Base-by-base conservation (phyloP, 2,888 invertebrate species). In the Pantelozetes paolii region DNA sequence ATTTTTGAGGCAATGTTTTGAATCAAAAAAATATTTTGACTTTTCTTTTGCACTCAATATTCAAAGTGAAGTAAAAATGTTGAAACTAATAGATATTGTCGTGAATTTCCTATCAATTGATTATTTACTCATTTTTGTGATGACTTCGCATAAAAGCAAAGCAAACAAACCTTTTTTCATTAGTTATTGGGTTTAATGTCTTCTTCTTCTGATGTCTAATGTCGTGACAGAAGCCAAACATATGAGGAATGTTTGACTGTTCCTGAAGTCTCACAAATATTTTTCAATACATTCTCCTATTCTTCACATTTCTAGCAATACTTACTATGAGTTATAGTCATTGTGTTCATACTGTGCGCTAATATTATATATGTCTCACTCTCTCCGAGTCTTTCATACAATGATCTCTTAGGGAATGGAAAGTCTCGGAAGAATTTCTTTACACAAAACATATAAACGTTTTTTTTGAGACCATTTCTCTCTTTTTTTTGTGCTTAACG, bases 331-430 rank as follows among this genome's bases (percentile, higher is more conserved):
- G 28, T 54, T 54, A 54, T 54, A 15, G 54, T 54, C 2, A 9
- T 9, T 54, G 54, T 26, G 23, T 23, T 13, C 54, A 54, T 20
- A 54, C 54, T 54, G 54, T 54, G 54, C 54, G 54, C 54, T 54
- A 54, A 54, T 26, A 54, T 54, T 54, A 54, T 26, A 54, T 26
- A 26, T 54, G 23, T 54, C 28, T 26, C 28, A 54, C 54, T 45
- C 36, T 36, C 9, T 5, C 36, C n/a, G n/a, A 36, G 36, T 36
- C 36, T 8, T 5, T 36, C 45, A 45, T 18, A 45, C 45, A 54
- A 54, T 54, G 28, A 26, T 54, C 45, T 45, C 23, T 20, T 26
- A 20, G 54, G 54, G 54, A 54, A 23, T 20, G 54, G n/a, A 26
- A 26, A 54, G 54, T 54, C 54, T 54, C 54, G 2, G 28, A n/a